phyloP scores from a whole-genome alignment of 2,888 invertebrate genomes.

The Cheilosia vernalis region DNA sequence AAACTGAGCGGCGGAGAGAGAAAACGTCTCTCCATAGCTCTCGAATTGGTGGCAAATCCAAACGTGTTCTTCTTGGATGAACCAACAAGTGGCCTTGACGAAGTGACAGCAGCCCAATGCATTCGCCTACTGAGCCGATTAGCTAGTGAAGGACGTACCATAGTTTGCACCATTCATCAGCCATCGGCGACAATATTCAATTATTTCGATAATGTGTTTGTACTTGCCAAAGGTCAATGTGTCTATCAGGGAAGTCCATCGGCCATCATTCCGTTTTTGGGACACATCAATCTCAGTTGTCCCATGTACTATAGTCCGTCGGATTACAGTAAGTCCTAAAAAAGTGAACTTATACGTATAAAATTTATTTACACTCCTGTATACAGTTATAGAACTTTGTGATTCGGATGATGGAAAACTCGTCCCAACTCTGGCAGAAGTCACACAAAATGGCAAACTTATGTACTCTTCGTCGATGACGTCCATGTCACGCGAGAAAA shows the following conservation, averaged over 20 bases:
- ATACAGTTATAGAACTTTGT: constrained; percentile 86
- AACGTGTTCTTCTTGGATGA: constrained; percentile 93
- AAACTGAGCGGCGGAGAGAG: constrained; percentile 91
- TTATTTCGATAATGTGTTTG: constrained; percentile 87
- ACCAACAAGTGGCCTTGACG: constrained; percentile 90
- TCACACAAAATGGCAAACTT: constrained; percentile 86
- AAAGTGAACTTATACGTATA: not conserved
- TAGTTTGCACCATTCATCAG: constrained; percentile 89
- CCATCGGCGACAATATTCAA: constrained; percentile 87
- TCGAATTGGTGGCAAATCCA: constrained; percentile 93
- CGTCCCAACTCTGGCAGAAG: constrained; percentile 84
- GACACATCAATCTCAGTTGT: constrained; percentile 85
- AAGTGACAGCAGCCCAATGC: constrained; percentile 87
- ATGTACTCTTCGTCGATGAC: constrained; percentile 77
- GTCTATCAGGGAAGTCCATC: constrained; percentile 87
- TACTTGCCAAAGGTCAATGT: constrained; percentile 87
- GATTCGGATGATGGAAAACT: constrained; percentile 85
- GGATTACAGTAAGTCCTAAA: constrained; percentile 86
- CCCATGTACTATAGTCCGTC: constrained; percentile 88
- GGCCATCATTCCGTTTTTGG: constrained; percentile 86
- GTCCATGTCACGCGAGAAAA: constrained; percentile 47
- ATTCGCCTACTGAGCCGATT: constrained; percentile 85
- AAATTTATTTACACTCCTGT: not conserved
- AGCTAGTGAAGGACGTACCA: constrained; percentile 87
- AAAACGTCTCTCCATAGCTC: constrained; percentile 91